Conservation (phyloP, 1,140 invertebrate species). For the Hypsibius dujardini region DNA sequence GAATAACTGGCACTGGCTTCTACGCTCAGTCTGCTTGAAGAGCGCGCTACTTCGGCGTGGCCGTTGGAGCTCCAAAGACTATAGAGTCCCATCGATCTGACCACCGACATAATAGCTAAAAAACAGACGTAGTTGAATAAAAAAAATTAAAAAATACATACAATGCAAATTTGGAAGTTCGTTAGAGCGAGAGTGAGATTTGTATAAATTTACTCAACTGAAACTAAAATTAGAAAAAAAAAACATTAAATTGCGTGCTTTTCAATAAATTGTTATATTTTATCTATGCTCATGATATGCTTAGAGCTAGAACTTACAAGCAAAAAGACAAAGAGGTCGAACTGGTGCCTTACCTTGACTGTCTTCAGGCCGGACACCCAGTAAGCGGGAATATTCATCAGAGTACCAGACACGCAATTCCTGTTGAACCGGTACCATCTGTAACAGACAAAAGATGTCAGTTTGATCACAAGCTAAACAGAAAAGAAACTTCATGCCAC, state of each 20-base stretch:
- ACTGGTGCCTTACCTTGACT: too few relatives aligned
- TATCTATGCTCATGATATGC: too few relatives aligned
- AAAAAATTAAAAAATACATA: background rate
- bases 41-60: background rate
- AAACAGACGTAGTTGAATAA: background rate
- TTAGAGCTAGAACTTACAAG: too few relatives aligned
- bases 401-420: slow-evolving; percentile 13
- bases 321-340: too few relatives aligned
- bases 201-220: too few relatives aligned
- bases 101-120: slow-evolving; percentile 3
- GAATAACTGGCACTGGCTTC: background rate
- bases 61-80: background rate
- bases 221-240: too few relatives aligned
- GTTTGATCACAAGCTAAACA: background rate
- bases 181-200: too few relatives aligned
- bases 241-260: too few relatives aligned
- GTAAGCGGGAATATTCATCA: background rate
- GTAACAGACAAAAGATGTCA: too few relatives aligned
- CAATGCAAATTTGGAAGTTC: too few relatives aligned
- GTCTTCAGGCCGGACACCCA: background rate
- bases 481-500: background rate
- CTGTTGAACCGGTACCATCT: background rate
- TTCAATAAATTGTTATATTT: too few relatives aligned
- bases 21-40: background rate
- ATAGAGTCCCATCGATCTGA: background rate